Evolutionary conservation across 2,113 vertebrate species (phyloP).

Genomic region (Hyla sarda): DNA sequence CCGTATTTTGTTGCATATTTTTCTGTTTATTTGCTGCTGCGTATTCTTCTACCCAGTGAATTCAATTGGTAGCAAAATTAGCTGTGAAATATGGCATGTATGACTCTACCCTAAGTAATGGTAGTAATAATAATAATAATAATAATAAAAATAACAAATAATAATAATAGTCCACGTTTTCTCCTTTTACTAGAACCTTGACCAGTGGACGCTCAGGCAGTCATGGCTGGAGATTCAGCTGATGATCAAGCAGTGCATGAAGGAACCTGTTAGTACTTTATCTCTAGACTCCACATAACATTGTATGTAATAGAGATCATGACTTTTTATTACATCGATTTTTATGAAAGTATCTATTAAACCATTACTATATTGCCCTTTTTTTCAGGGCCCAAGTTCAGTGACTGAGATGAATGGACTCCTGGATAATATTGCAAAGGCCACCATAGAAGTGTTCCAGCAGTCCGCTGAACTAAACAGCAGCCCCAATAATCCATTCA

Average conservation of each 20-base stretch:
- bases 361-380: constrained; percentile 61
- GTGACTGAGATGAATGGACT: constrained; percentile 79
- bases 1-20: no score
- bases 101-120: no score
- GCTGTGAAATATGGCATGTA: no score
- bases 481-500: constrained; percentile 67
- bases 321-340: constrained; percentile 24
- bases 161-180: constrained; percentile 17
- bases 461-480: constrained; percentile 77
- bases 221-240: constrained; percentile 79
- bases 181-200: constrained; percentile 70
- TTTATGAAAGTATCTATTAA: constrained; percentile 5
- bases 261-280: constrained; percentile 75
- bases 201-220: constrained; percentile 78
- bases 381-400: constrained; percentile 74
- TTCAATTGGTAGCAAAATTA: not conserved
- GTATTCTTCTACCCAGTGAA: no score
- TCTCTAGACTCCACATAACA: constrained; percentile 55
- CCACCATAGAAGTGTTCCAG: constrained; percentile 78
- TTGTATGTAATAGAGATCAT: constrained; percentile 52
- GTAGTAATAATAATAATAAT: no score
- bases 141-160: no score
- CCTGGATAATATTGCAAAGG: constrained; percentile 78
- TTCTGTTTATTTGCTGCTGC: no score
- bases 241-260: constrained; percentile 79